Evolutionary conservation across 2,113 vertebrate species (phyloP).

Genomic region (Takifugu bimaculatus): DNA sequence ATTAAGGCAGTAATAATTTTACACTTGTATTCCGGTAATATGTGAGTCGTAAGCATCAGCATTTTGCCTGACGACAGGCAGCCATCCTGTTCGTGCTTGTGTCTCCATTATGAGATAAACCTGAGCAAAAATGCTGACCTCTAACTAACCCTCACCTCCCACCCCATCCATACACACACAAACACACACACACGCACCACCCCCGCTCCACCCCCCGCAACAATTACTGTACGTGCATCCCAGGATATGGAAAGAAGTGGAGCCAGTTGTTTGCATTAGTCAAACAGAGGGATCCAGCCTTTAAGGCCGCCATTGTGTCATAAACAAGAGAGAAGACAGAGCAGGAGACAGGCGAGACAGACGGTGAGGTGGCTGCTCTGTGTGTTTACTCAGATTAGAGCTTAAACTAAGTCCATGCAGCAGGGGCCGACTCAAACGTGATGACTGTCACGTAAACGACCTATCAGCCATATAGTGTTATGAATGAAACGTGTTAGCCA

Average conservation of each 20-base stretch:
- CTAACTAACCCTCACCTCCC: too few relatives aligned
- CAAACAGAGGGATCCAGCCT: slow-evolving; percentile 25
- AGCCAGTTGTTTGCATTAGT: slow-evolving; percentile 49
- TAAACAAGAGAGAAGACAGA: slow-evolving; percentile 7
- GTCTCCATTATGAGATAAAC: too few relatives aligned
- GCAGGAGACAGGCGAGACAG: slow-evolving; percentile 6
- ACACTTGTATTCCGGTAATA: not conserved
- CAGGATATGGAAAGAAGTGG: slow-evolving; percentile 36
- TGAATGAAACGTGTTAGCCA: too few relatives aligned
- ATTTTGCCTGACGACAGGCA: not conserved
- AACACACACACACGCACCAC: slow-evolving; percentile 21
- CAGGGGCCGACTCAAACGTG: not conserved
- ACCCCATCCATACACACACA: slow-evolving; percentile 5
- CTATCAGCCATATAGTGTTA: too few relatives aligned
- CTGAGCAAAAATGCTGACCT: too few relatives aligned
- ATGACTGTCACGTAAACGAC: too few relatives aligned
- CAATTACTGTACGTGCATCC: slow-evolving; percentile 26
- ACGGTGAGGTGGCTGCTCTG: slow-evolving; percentile 4
- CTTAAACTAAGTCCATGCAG: not conserved
- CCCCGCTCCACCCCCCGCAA: slow-evolving; percentile 36
- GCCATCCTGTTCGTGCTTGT: too few relatives aligned
- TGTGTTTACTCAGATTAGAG: slow-evolving; percentile 32
- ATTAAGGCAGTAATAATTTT: slow-evolving; percentile 14
- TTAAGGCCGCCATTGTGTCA: slow-evolving; percentile 10
- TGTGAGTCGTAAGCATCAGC: too few relatives aligned